These are phyloP conservation scores for Nomada flava DNA, from an alignment of 2,888 invertebrate species.

Conservation along the genomic window DNA sequence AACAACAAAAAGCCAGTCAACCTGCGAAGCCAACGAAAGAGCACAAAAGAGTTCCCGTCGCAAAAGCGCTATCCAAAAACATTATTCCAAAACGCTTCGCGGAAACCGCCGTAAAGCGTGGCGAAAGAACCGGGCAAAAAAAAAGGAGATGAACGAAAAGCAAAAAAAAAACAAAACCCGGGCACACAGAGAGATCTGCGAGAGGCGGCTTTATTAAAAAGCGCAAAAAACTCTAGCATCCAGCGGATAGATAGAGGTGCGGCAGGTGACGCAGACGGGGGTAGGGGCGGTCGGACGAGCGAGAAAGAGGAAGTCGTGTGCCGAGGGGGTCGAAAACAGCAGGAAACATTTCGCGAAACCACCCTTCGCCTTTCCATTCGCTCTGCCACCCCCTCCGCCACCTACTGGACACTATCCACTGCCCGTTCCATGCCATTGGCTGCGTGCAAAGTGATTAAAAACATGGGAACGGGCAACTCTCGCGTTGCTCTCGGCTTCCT, in stretches of 20 bases:
- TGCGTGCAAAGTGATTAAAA: constrained; percentile 79
- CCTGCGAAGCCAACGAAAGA: too few relatives aligned
- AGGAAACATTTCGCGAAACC: constrained; percentile 62
- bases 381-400: background rate
- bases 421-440: constrained; percentile 73
- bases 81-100: constrained; percentile 10
- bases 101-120: constrained; percentile 22
- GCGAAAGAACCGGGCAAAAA: background rate
- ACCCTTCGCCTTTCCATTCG: constrained; percentile 19
- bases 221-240: constrained; percentile 13
- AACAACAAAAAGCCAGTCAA: too few relatives aligned
- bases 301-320: constrained; percentile 7
- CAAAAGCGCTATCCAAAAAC: constrained; percentile 3
- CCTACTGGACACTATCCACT: background rate
- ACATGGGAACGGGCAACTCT: constrained; percentile 72
- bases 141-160: too few relatives aligned
- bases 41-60: too few relatives aligned
- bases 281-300: background rate
- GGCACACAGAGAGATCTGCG: background rate
- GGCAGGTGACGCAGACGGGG: background rate
- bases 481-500: constrained; percentile 47
- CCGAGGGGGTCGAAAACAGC: constrained; percentile 46
- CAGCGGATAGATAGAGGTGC: constrained; percentile 35
- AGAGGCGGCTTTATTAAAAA: constrained; percentile 52
- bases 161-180: background rate